These are phyloP conservation scores for Thymallus thymallus DNA, from an alignment of 2,113 vertebrate genomes.

Conservation along the genomic window DNA sequence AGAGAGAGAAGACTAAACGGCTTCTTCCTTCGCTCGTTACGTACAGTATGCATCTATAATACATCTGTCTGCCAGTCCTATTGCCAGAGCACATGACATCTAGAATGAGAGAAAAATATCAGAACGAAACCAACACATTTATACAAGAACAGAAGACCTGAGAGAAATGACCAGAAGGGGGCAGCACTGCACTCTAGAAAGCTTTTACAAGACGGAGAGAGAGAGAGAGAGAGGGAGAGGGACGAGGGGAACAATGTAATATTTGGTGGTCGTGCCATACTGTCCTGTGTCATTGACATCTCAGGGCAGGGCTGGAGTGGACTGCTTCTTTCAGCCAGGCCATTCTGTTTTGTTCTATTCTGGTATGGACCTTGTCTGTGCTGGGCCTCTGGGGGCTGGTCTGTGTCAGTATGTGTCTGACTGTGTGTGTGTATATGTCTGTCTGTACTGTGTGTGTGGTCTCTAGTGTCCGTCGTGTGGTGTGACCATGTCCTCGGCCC, in stretches of 20 bases:
- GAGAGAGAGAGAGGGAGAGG: no score
- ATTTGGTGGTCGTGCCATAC: background rate
- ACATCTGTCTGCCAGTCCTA: no score
- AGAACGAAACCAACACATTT: background rate
- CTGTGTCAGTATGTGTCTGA: constrained; percentile 8
- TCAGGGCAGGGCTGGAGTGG: background rate
- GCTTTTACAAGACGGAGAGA: constrained; percentile 13
- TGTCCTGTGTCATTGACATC: constrained; percentile 26
- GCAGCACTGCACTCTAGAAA: constrained; percentile 55
- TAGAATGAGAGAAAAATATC: constrained; percentile 7
- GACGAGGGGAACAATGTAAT: constrained; percentile 2
- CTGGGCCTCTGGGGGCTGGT: constrained; percentile 8
- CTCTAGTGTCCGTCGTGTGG: constrained; percentile 87
- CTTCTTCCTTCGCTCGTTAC: no score
- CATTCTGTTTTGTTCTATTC: constrained; percentile 29
- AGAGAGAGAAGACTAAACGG: background rate
- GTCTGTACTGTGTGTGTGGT: constrained; percentile 21
- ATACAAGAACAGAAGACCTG: constrained; percentile 60
- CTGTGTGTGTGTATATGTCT: no score
- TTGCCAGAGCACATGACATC: no score
- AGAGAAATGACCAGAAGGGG: constrained; percentile 66
- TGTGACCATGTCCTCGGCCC: constrained; percentile 88
- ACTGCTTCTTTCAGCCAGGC: background rate
- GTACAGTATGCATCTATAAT: no score
- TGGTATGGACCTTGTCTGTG: constrained; percentile 45